Evolutionary conservation across 2,888 invertebrate genomes (phyloP), one percentile per base, ranked within the genome.

Genomic region (Chrysolina oricalcia): DNA sequence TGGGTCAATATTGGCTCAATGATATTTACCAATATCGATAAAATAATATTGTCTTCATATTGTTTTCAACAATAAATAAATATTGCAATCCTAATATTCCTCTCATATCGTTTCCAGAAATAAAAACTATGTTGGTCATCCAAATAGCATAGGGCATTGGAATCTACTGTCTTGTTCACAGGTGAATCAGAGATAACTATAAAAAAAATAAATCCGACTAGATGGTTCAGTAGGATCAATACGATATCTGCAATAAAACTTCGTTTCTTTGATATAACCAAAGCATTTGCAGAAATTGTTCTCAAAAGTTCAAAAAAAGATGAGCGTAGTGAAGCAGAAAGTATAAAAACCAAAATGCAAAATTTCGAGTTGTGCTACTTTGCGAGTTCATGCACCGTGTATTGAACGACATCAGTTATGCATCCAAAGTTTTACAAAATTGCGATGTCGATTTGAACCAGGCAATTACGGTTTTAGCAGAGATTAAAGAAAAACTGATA

Each of bases 81-180:
- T n/a, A n/a, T n/a, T n/a, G n/a, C n/a, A n/a, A n/a, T n/a, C n/a
- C n/a, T n/a, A n/a, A n/a, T n/a, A n/a, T n/a, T n/a, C n/a, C n/a
- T n/a, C n/a, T n/a, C 79, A 68, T 78, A 81, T 75, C 59, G 40
- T 68, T 78, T 62, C 73, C 80, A 74, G 79, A 72, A 66, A 79
- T 62, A 77, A 77, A 75, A 77, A 50, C 78, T 78, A 82, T 79
- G 82, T 83, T 63, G 80, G 78, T n/a, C n/a, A n/a, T n/a, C n/a
- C n/a, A 76, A 80, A 81, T 43, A 83, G 81, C 73, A 81, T 83
- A 35, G 82, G 81, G 67, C 79, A 80, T 65, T 84, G 84, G 84
- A 80, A 81, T 74, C 78, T 83, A 64, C 62, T 84, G 56, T 80
- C 80, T 64, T 79, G 80, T 78, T 81, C n/a, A n/a, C n/a, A n/a